Conservation (phyloP, 1,140 invertebrate species). For the Physella acuta region DNA sequence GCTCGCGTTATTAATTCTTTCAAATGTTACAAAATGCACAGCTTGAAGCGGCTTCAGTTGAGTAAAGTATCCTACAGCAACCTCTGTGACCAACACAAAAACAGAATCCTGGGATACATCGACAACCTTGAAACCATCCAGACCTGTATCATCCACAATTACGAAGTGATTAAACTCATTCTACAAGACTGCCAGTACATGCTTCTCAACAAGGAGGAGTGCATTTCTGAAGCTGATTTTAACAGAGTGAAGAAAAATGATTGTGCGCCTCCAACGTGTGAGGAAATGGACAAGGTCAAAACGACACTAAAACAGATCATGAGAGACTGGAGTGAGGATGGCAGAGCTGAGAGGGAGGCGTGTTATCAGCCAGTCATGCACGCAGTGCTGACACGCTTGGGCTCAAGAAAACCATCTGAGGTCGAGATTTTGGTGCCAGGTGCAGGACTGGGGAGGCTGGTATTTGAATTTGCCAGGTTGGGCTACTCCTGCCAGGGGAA, state of each 20-base stretch:
- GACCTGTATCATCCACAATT: slow-evolving; percentile 81
- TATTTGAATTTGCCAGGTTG: slow-evolving; percentile 86
- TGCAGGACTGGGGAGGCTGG: slow-evolving; percentile 87
- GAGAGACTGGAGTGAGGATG: slow-evolving; percentile 89
- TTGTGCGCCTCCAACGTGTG: slow-evolving; percentile 33
- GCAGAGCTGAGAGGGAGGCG: slow-evolving; percentile 77
- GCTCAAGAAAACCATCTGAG: slow-evolving; percentile 51
- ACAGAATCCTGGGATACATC: slow-evolving; percentile 74
- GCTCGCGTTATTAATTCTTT: slow-evolving; percentile 16
- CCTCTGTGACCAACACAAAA: slow-evolving; percentile 76
- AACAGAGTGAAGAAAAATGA: slow-evolving; percentile 17
- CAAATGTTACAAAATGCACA: slow-evolving; percentile 22
- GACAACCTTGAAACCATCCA: slow-evolving; percentile 75
- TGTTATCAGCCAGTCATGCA: slow-evolving; percentile 91
- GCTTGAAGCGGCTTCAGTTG: slow-evolving; percentile 18
- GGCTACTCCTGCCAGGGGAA: slow-evolving; percentile 95
- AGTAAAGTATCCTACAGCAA: slow-evolving; percentile 63
- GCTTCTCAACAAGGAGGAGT: slow-evolving; percentile 76
- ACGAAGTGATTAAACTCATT: slow-evolving; percentile 80
- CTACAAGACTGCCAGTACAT: slow-evolving; percentile 79
- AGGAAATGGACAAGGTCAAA: slow-evolving; percentile 82
- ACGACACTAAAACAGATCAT: slow-evolving; percentile 93
- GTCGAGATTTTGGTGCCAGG: slow-evolving; percentile 89
- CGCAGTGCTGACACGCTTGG: slow-evolving; percentile 65
- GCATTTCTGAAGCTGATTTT: slow-evolving; percentile 32